A percentile compares a stretch with the other conserved stretches of the same genome.
phyloP scores from a whole-genome alignment of 1,140 invertebrate genomes.

The Ostrea denselamellosa region DNA sequence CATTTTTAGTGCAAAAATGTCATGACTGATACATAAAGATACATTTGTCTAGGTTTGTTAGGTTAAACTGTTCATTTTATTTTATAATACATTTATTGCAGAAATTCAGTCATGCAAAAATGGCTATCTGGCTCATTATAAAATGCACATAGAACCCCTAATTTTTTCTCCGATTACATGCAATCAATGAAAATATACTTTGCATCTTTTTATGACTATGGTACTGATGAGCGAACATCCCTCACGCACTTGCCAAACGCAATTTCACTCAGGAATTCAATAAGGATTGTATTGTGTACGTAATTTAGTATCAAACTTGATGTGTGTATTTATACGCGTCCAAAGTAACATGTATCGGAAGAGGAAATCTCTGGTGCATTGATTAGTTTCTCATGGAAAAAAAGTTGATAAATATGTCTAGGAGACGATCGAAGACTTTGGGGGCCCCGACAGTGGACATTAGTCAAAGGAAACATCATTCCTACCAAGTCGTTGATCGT shows the following conservation, averaged over 20 bases:
- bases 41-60: no score
- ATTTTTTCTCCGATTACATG: no score
- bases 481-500: not conserved
- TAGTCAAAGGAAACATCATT: not conserved
- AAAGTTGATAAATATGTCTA: slow-evolving; percentile 29
- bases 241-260: not conserved
- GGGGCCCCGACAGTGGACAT: slow-evolving; percentile 1
- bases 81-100: no score
- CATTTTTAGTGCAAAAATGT: no score
- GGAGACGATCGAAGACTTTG: slow-evolving; percentile 13
- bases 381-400: slow-evolving; percentile 22
- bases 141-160: no score
- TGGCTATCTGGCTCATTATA: no score
- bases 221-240: no score
- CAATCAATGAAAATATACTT: no score
- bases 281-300: not conserved
- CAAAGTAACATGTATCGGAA: slow-evolving; percentile 1
- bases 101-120: no score
- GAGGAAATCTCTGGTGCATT: slow-evolving; percentile 12
- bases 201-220: no score
- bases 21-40: no score
- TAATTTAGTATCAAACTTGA: not conserved
- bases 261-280: not conserved
- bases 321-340: not conserved
- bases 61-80: no score